A percentile compares a stretch with the other conserved stretches of the same genome.
Conservation (phyloP, 2,888 invertebrate genomes). For the Sesamia inferens region DNA sequence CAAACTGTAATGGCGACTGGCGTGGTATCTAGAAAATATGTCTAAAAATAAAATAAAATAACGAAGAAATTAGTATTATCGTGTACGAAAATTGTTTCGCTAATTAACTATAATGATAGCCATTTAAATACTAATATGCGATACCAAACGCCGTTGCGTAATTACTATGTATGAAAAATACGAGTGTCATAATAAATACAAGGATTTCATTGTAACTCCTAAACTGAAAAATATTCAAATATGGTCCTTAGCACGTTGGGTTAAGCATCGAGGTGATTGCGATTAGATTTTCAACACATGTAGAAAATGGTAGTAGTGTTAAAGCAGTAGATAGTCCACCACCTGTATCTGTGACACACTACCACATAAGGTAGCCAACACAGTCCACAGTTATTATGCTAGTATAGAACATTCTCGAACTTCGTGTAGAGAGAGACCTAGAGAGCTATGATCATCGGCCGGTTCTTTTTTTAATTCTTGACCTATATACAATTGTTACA, state of each 20-base stretch:
- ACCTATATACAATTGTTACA: no score
- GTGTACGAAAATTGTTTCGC: slow-evolving; percentile 61
- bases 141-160: slow-evolving; percentile 59
- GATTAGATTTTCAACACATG: background rate
- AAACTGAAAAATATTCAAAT: slow-evolving; percentile 19
- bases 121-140: slow-evolving; percentile 63
- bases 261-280: slow-evolving; percentile 16
- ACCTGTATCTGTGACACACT: slow-evolving; percentile 60
- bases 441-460: background rate
- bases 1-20: slow-evolving; percentile 50
- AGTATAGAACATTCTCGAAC: background rate
- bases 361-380: background rate
- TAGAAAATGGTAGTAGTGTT: slow-evolving; percentile 58
- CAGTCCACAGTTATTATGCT: background rate
- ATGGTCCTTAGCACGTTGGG: background rate
- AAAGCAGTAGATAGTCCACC: slow-evolving; percentile 62
- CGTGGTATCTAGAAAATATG: slow-evolving; percentile 49
- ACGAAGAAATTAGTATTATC: slow-evolving; percentile 55
- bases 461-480: no score
- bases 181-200: slow-evolving; percentile 45
- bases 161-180: slow-evolving; percentile 64
- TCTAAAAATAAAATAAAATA: slow-evolving; percentile 55
- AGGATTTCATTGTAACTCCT: slow-evolving; percentile 5
- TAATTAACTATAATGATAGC: slow-evolving; percentile 65
- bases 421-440: background rate